phyloP scores from a whole-genome alignment of 2,113 vertebrate species.

The Stictonetta naevosa region DNA sequence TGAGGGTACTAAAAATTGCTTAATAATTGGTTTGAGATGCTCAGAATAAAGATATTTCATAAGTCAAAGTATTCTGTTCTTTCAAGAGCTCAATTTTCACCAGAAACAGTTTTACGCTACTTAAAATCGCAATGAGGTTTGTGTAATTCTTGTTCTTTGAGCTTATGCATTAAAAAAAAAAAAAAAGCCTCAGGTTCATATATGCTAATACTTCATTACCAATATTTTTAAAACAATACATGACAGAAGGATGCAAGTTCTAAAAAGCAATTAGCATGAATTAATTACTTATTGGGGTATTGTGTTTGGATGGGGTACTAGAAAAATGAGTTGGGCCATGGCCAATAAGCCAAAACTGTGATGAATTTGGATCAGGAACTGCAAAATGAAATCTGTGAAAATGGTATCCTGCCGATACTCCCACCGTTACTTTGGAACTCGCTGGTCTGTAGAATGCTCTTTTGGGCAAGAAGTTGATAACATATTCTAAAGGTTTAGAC shows the following conservation, averaged over 20 bases:
- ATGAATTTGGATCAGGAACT: neutral
- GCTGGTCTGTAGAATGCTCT: neutral
- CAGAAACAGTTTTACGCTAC: neutral
- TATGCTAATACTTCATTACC: neutral
- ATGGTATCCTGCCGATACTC: neutral
- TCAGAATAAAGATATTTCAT: constrained; percentile 29
- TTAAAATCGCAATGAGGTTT: neutral
- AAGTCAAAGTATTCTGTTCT: neutral
- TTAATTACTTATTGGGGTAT: neutral
- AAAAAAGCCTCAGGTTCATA: neutral
- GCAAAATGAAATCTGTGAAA: neutral
- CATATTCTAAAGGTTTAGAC: neutral
- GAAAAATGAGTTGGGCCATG: neutral
- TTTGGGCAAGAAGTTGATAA: neutral
- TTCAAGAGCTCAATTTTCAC: constrained; percentile 8
- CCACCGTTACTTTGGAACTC: neutral
- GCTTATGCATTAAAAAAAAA: neutral
- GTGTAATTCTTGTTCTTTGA: neutral
- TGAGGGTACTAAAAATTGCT: neutral
- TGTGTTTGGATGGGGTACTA: neutral
- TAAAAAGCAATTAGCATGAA: neutral
- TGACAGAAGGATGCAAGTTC: neutral
- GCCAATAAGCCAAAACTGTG: neutral
- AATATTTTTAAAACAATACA: neutral
- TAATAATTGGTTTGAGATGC: constrained; percentile 33